These are phyloP conservation scores for Coboldia fuscipes DNA, from an alignment of 1,140 invertebrate genomes.

Conservation along the genomic window DNA sequence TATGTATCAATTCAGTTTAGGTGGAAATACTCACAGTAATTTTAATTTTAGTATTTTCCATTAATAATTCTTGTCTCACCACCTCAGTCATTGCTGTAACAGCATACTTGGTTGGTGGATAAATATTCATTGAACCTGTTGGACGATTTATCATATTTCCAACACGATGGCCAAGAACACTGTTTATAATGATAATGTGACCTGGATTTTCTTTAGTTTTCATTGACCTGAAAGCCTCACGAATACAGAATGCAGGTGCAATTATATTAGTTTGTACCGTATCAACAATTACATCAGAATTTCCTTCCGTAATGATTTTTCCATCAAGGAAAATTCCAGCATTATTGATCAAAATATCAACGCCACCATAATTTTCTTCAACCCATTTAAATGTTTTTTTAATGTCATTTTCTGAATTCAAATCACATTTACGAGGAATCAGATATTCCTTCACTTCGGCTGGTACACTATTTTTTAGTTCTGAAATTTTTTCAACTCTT, in stretches of 20 bases:
- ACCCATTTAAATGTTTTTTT: slow-evolving; percentile 26
- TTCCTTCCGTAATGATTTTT: too few species aligned
- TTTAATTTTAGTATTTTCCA: slow-evolving; percentile 9
- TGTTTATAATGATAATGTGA: slow-evolving; percentile 10
- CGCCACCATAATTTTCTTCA: slow-evolving; percentile 23
- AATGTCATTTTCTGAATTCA: too few species aligned
- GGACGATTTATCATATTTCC: too few species aligned
- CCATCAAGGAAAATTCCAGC: slow-evolving; percentile 19
- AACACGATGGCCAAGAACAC: slow-evolving; percentile 1
- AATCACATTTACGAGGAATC: slow-evolving; percentile 21
- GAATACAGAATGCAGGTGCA: slow-evolving; percentile 19
- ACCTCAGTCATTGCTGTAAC: slow-evolving; percentile 32
- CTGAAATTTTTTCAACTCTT: slow-evolving; percentile 20
- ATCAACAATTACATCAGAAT: background rate
- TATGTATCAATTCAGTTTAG: background rate
- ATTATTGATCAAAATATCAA: slow-evolving; percentile 35
- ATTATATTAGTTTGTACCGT: background rate
- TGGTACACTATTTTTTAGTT: slow-evolving; percentile 8
- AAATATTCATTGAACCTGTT: slow-evolving; percentile 19
- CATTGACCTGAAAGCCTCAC: slow-evolving; percentile 31
- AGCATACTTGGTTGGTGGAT: slow-evolving; percentile 33
- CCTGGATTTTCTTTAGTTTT: background rate
- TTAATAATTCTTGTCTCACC: slow-evolving; percentile 35
- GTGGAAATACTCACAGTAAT: slow-evolving; percentile 15
- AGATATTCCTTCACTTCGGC: too few species aligned